Evolutionary conservation across 1,140 invertebrate species (phyloP).

Genomic region (Aphis gossypii): DNA sequence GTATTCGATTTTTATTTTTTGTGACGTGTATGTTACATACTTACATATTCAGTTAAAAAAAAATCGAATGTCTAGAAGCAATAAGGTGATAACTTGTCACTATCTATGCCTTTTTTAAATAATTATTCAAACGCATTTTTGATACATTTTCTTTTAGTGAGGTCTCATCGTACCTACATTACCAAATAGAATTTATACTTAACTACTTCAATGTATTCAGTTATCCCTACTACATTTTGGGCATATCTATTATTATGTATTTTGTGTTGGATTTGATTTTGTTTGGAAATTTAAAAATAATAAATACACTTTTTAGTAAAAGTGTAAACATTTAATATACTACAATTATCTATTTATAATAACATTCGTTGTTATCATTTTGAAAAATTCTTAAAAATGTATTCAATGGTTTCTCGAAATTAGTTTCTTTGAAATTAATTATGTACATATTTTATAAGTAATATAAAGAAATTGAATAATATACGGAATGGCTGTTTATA

Average conservation of each 20-base stretch:
- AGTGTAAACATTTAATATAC: neutral
- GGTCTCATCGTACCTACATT: neutral
- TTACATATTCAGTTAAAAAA: neutral
- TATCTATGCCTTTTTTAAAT: neutral
- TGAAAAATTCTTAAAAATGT: neutral
- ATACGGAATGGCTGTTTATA: neutral
- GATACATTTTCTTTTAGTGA: neutral
- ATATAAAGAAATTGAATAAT: neutral
- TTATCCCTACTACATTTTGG: neutral
- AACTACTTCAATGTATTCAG: neutral
- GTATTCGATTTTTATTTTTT: constrained; percentile 7
- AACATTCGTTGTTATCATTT: neutral
- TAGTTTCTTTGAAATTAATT: neutral
- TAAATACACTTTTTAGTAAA: neutral
- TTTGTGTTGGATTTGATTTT: neutral
- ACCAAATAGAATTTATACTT: neutral
- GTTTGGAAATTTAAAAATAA: neutral
- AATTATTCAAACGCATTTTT: neutral
- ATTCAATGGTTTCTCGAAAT: neutral
- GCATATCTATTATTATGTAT: neutral
- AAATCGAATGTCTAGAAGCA: neutral
- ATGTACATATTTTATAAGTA: neutral
- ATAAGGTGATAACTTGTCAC: constrained; percentile 5
- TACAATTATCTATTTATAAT: neutral
- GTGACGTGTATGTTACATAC: neutral